phyloP scores from a whole-genome alignment of 30 jellyfish, hydroid and myxozoan genomes.

The Sanderia malayensis region DNA sequence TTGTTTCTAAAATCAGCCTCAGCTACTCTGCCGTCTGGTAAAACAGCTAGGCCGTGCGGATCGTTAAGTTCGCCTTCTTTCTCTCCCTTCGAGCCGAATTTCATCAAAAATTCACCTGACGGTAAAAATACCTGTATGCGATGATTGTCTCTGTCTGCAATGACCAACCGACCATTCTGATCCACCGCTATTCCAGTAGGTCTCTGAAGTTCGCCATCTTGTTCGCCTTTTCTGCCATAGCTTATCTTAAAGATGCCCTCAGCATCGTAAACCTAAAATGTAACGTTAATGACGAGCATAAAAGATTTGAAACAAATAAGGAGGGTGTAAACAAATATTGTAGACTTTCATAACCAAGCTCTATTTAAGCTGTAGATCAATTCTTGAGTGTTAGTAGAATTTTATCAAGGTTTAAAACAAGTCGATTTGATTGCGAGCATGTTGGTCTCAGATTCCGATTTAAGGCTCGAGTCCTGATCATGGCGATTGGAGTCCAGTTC shows the following conservation, averaged over 20 bases:
- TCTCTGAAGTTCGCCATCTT: slow-evolving; percentile 87
- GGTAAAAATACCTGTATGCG: slow-evolving; percentile 80
- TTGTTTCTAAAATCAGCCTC: slow-evolving; percentile 96
- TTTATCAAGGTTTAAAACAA: too few species aligned
- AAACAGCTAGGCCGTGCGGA: slow-evolving; percentile 90
- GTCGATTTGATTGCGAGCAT: too few species aligned
- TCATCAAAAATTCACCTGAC: slow-evolving; percentile 67
- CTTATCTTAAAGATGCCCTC: slow-evolving; percentile 78
- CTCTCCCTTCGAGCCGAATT: slow-evolving; percentile 91
- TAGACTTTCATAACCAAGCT: too few species aligned
- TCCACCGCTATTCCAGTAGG: slow-evolving; percentile 99
- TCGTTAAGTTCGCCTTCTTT: slow-evolving; percentile 89
- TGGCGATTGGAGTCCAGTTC: too few species aligned
- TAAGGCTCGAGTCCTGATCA: too few species aligned
- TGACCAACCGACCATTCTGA: slow-evolving; percentile 75
- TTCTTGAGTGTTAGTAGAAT: too few species aligned
- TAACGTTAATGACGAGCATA: too few species aligned
- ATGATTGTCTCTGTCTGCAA: slow-evolving; percentile 98
- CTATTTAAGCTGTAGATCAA: too few species aligned
- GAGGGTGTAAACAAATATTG: too few species aligned
- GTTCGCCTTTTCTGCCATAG: slow-evolving; percentile 87
- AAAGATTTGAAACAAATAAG: too few species aligned
- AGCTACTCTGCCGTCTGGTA: slow-evolving; percentile 90
- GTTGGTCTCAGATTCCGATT: too few species aligned
- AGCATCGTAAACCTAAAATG: slow-evolving; percentile 80